phyloP scores from a whole-genome alignment of 2,888 invertebrate species.

The Aplocera efformata region DNA sequence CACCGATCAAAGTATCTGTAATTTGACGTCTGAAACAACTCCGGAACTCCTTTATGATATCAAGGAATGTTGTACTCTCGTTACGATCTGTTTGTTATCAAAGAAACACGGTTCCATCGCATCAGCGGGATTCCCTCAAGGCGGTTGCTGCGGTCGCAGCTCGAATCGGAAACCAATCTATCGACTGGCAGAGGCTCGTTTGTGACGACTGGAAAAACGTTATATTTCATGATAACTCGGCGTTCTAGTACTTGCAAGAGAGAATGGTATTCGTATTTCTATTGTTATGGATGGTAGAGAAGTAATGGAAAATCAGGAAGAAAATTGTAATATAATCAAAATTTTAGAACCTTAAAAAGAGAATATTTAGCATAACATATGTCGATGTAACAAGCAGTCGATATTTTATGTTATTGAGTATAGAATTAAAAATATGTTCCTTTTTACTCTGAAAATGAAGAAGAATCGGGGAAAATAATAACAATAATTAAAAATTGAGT shows the following conservation, averaged over 20 bases:
- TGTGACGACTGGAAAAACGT: background rate
- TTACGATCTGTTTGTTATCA: constrained; percentile 12
- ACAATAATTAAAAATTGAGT: too few relatives aligned
- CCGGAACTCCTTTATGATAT: background rate
- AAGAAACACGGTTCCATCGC: constrained; percentile 7
- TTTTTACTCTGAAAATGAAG: too few relatives aligned
- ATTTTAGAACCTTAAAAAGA: too few relatives aligned
- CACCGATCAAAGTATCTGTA: constrained; percentile 1
- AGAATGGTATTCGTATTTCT: too few relatives aligned
- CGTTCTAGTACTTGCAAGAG: background rate
- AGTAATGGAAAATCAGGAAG: too few relatives aligned
- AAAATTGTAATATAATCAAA: too few relatives aligned
- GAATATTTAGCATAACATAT: too few relatives aligned
- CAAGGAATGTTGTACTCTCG: constrained; percentile 1
- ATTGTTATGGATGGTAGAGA: too few relatives aligned
- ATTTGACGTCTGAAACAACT: background rate
- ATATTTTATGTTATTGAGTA: too few relatives aligned
- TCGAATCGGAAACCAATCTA: constrained; percentile 13
- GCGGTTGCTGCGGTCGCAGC: constrained; percentile 8
- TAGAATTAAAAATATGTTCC: too few relatives aligned
- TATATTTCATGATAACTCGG: background rate
- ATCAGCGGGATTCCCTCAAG: constrained; percentile 7
- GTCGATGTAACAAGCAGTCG: too few relatives aligned
- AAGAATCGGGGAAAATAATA: too few relatives aligned
- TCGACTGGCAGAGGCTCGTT: constrained; percentile 7